Evolutionary conservation across 2,888 invertebrate species (phyloP).

Genomic region (Heliconius ismenius): DNA sequence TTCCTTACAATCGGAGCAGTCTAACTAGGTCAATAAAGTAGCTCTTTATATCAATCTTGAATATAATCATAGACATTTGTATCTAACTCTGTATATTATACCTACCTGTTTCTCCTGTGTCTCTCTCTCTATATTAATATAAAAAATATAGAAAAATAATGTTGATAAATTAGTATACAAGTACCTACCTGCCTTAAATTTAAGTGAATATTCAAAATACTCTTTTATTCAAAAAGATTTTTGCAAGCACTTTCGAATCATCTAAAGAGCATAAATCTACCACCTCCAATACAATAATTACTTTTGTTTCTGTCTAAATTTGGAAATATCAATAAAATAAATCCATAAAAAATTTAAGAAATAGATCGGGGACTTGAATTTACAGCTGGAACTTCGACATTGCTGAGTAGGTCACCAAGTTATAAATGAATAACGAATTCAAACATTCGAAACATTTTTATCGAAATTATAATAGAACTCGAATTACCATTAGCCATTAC

Average conservation of each 20-base stretch:
- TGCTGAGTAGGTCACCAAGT: neutral
- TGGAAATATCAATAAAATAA: too few relatives aligned
- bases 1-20: constrained; percentile 16
- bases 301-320: too few relatives aligned
- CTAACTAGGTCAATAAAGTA: constrained; percentile 25
- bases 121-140: neutral
- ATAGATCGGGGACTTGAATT: too few relatives aligned
- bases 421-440: neutral
- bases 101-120: neutral
- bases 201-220: neutral
- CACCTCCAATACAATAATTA: too few relatives aligned
- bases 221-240: neutral
- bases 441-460: neutral
- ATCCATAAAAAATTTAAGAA: too few relatives aligned
- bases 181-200: neutral
- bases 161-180: neutral
- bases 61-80: neutral
- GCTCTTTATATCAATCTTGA: constrained; percentile 18
- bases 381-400: too few relatives aligned
- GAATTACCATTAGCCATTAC: neutral
- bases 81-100: neutral
- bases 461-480: neutral
- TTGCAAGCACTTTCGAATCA: neutral
- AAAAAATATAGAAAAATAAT: neutral
- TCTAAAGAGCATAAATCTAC: neutral